Evolutionary conservation across 2,113 vertebrate species (phyloP).

Genomic region (Rana temporaria): DNA sequence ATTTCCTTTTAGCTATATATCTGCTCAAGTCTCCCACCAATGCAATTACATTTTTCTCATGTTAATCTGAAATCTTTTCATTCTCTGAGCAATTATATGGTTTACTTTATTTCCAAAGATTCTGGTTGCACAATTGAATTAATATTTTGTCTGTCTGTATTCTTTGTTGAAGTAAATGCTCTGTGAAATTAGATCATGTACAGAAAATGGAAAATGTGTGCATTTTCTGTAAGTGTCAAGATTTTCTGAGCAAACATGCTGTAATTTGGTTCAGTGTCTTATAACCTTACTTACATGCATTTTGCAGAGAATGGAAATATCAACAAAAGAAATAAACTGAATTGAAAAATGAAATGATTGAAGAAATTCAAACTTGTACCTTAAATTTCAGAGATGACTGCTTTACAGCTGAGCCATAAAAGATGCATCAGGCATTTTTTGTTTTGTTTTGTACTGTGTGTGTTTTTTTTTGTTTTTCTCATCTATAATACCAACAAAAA

Average conservation of each 20-base stretch:
- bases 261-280: slow-evolving; percentile 43
- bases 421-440: not conserved
- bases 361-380: slow-evolving; percentile 29
- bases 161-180: slow-evolving; percentile 49
- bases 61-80: slow-evolving; percentile 16
- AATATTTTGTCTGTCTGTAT: slow-evolving; percentile 48
- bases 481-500: slow-evolving; percentile 17
- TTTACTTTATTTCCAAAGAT: slow-evolving; percentile 30
- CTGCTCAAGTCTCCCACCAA: not conserved
- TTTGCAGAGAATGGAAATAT: slow-evolving; percentile 26
- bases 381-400: slow-evolving; percentile 52
- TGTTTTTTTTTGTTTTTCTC: not conserved
- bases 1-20: not conserved
- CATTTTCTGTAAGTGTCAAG: slow-evolving; percentile 39
- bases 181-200: slow-evolving; percentile 58
- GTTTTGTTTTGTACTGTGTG: no score
- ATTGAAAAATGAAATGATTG: slow-evolving; percentile 1
- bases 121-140: slow-evolving; percentile 44
- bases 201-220: slow-evolving; percentile 49
- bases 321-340: slow-evolving; percentile 24
- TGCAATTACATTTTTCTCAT: slow-evolving; percentile 8
- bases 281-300: slow-evolving; percentile 36
- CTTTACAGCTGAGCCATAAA: slow-evolving; percentile 45
- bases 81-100: slow-evolving; percentile 40
- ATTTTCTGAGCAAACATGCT: slow-evolving; percentile 30